Conservation (phyloP, 2,113 vertebrate species). For the Cinclus mexicanus region DNA sequence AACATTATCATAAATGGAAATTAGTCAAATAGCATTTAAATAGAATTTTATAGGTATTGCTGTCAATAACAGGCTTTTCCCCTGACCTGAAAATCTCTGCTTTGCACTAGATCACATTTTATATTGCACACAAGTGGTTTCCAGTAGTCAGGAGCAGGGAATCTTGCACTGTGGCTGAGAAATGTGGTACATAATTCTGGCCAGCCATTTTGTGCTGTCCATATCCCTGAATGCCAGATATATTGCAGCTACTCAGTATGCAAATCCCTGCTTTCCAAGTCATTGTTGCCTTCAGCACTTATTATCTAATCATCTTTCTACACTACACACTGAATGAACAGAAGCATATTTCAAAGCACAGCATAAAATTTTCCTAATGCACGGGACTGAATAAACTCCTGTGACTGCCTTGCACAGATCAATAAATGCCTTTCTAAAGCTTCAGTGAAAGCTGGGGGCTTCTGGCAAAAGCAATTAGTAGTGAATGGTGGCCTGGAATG, state of each 20-base stretch:
- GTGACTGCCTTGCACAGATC: background rate
- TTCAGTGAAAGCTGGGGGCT: background rate
- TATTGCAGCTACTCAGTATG: constrained; percentile 19
- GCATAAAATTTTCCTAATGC: background rate
- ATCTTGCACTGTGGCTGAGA: background rate
- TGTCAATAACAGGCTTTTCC: background rate
- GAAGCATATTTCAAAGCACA: constrained; percentile 31
- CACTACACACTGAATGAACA: background rate
- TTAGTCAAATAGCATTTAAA: background rate
- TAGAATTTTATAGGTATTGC: background rate
- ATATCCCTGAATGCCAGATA: background rate
- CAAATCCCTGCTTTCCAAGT: constrained; percentile 34
- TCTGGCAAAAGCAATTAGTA: background rate
- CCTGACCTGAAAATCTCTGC: background rate
- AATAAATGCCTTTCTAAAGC: background rate
- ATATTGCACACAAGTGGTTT: background rate
- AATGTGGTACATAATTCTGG: background rate
- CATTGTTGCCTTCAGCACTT: constrained; percentile 27
- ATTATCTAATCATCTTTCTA: constrained; percentile 41
- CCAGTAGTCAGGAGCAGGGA: background rate
- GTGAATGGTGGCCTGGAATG: background rate
- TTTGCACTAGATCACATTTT: background rate
- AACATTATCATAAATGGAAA: background rate
- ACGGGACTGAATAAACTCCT: background rate
- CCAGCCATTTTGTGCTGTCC: background rate